Percentiles rank a stretch among this genome's conserved stretches.
phyloP scores from a whole-genome alignment of 2,888 invertebrate genomes.

The Chrysolina haemoptera region DNA sequence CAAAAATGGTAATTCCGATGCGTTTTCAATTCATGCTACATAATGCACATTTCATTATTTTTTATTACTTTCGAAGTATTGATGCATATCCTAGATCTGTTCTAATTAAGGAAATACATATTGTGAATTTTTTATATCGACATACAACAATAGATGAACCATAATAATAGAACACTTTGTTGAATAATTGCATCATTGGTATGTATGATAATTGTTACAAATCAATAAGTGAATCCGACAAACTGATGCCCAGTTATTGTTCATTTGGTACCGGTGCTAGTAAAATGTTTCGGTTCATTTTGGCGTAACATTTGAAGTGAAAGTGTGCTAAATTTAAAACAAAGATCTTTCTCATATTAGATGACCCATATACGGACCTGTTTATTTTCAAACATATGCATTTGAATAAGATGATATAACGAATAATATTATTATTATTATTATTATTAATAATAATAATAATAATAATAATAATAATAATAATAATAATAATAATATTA shows the following conservation, averaged over 20 bases:
- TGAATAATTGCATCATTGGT: slow-evolving; percentile 11
- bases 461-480: too few species aligned
- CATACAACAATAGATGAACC: neutral
- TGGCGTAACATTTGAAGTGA: neutral
- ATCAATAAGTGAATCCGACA: slow-evolving; percentile 10
- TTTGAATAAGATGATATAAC: too few species aligned
- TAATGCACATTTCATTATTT: neutral
- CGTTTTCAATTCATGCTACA: neutral
- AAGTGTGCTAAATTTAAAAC: neutral
- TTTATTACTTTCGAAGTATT: neutral
- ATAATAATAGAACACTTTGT: slow-evolving; percentile 3
- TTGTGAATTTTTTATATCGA: neutral
- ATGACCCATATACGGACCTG: neutral
- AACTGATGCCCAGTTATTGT: slow-evolving; percentile 2
- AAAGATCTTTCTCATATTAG: neutral
- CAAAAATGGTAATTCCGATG: too few species aligned
- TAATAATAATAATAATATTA: too few species aligned
- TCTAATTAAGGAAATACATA: slow-evolving; percentile 6
- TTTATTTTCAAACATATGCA: too few species aligned
- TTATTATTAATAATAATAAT: too few species aligned
- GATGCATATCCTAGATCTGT: neutral
- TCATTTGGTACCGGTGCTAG: neutral
- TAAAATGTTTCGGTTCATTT: neutral
- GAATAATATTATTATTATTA: too few species aligned
- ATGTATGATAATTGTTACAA: neutral